These are phyloP conservation scores for Malacosoma neustria DNA, from an alignment of 2,888 invertebrate genomes.

Conservation along the genomic window DNA sequence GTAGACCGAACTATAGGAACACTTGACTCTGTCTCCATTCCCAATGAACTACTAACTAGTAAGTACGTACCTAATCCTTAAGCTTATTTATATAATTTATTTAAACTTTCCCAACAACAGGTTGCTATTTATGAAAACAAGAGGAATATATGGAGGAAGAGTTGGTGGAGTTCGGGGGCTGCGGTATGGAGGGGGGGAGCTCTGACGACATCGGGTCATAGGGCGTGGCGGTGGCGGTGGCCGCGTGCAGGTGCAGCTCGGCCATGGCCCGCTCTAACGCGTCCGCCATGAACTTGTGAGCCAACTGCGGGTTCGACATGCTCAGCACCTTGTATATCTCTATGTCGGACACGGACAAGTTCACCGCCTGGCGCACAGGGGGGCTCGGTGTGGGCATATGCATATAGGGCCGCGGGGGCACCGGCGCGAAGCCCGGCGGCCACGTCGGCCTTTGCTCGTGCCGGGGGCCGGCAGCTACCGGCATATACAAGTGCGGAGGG, in stretches of 20 bases:
- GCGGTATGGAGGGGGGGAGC: constrained; percentile 8
- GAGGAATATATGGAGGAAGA: no score
- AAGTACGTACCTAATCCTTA: no score
- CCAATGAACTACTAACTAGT: no score
- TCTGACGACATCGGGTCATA: constrained; percentile 14
- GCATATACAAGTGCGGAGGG: not conserved
- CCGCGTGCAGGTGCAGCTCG: constrained; percentile 1
- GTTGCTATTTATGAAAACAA: no score
- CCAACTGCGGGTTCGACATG: constrained; percentile 29
- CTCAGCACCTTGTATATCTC: constrained; percentile 32
- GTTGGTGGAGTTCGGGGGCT: no score
- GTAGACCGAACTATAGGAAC: no score
- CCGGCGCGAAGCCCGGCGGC: no score
- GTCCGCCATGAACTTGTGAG: constrained; percentile 39
- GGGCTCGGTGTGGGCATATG: constrained; percentile 1
- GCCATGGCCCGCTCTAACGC: constrained; percentile 26
- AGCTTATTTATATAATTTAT: no score
- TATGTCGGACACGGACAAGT: constrained; percentile 31
- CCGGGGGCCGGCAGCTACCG: not conserved
- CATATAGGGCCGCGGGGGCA: constrained; percentile 3
- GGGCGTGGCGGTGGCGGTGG: constrained; percentile 2
- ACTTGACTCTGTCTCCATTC: no score
- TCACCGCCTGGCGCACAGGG: constrained; percentile 13
- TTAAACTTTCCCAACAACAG: no score
- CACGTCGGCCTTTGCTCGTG: no score